Percentiles rank a stretch among this genome's conserved stretches.
Evolutionary conservation across 2,888 invertebrate species (phyloP).

Genomic region (Erebia aethiops): DNA sequence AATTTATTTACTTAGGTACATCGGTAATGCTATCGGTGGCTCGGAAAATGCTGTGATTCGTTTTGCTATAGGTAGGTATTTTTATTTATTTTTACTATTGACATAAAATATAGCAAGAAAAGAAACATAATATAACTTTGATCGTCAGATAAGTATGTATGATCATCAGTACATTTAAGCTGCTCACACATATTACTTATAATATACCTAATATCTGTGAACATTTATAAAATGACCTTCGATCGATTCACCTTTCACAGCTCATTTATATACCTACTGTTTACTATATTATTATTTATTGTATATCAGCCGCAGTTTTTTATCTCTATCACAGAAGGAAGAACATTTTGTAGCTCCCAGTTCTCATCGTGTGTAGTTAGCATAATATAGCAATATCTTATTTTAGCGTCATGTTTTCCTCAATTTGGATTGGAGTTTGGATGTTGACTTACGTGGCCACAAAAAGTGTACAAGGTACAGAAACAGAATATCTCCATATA

Average conservation of each 20-base stretch:
- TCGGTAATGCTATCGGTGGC: no score
- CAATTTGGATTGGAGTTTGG: conserved; percentile 50
- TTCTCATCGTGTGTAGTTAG: background rate
- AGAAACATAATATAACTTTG: no score
- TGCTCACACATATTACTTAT: background rate
- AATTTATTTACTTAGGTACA: no score
- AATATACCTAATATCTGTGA: background rate
- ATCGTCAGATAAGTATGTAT: background rate
- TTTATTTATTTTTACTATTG: no score
- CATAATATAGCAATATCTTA: background rate
- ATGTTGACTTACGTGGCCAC: conserved; percentile 53
- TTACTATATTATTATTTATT: background rate
- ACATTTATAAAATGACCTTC: conserved; percentile 9
- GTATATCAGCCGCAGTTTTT: background rate
- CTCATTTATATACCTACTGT: no score
- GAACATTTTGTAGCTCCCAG: no score
- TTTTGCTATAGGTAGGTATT: no score
- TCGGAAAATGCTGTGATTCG: no score
- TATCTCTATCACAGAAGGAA: background rate
- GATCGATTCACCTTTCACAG: conserved; percentile 3
- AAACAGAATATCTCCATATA: conserved; percentile 54
- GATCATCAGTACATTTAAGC: background rate
- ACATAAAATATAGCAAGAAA: no score
- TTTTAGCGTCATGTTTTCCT: conserved; percentile 62
- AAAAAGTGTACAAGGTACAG: conserved; percentile 70